Percentiles rank a stretch among this genome's conserved stretches.
Evolutionary conservation across 2,888 invertebrate species (phyloP).

Genomic region (Drosophila birchii): DNA sequence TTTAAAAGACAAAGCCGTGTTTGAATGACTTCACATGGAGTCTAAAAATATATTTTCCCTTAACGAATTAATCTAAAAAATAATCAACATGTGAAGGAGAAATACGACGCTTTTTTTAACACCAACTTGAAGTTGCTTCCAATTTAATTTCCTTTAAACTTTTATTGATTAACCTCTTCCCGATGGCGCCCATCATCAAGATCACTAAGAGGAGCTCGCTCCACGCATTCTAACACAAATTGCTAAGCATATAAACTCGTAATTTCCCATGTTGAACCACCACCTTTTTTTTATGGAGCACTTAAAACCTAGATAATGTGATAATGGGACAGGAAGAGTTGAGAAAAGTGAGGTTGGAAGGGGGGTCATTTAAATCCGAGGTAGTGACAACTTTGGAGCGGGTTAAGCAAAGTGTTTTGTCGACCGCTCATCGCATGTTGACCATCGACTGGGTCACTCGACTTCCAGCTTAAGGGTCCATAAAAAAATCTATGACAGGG

Average conservation of each 20-base stretch:
- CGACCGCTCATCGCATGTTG: slow-evolving; percentile 64
- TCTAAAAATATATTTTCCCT: neutral
- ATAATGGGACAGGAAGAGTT: slow-evolving; percentile 8
- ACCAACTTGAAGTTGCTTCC: neutral
- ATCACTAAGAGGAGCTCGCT: slow-evolving; percentile 14
- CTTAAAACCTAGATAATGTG: slow-evolving; percentile 39
- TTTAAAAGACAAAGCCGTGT: neutral
- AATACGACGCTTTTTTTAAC: neutral
- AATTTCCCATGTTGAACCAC: slow-evolving; percentile 11
- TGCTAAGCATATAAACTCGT: slow-evolving; percentile 18
- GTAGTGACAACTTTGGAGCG: slow-evolving; percentile 37
- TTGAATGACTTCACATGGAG: neutral
- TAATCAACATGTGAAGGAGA: neutral
- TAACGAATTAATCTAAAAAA: neutral
- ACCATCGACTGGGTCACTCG: slow-evolving; percentile 68
- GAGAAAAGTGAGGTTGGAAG: no score
- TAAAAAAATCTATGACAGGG: slow-evolving; percentile 32
- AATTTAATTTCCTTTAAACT: neutral
- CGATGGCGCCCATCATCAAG: slow-evolving; percentile 13
- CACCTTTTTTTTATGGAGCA: slow-evolving; percentile 47
- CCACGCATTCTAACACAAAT: slow-evolving; percentile 2
- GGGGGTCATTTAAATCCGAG: slow-evolving; percentile 22
- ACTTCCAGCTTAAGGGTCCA: slow-evolving; percentile 53
- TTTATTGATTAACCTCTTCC: slow-evolving; percentile 5
- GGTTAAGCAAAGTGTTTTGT: slow-evolving; percentile 66